phyloP scores from a whole-genome alignment of 2,113 vertebrate genomes.

The Cygnus buccinator region DNA sequence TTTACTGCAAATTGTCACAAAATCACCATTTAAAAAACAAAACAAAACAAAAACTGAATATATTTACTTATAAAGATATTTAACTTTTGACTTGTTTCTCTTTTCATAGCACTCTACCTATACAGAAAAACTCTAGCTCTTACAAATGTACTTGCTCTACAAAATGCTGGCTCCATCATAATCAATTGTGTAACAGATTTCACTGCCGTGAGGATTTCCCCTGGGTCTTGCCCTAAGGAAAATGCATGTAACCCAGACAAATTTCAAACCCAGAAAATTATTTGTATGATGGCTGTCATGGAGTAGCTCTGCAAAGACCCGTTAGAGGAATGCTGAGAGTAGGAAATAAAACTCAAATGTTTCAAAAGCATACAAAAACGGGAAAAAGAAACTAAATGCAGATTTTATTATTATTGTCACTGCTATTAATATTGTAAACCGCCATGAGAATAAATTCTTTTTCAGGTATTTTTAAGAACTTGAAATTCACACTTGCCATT shows the following conservation, averaged over 20 bases:
- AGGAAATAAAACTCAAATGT: not conserved
- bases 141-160: not conserved
- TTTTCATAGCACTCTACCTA: not conserved
- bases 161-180: not conserved
- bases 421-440: not conserved
- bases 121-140: not conserved
- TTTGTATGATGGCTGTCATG: fast-evolving
- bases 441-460: not conserved
- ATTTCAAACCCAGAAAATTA: not conserved
- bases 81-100: not conserved
- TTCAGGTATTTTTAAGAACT: not conserved
- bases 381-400: not conserved
- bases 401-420: not conserved
- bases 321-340: fast-evolving
- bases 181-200: not conserved
- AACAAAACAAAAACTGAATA: not conserved
- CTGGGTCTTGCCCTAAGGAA: fast-evolving
- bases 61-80: not conserved
- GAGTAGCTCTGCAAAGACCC: not conserved
- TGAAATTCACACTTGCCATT: not conserved
- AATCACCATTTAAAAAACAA: not conserved
- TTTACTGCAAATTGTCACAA: not conserved
- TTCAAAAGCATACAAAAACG: not conserved
- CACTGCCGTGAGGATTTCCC: not conserved
- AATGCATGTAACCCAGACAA: not conserved